These are phyloP conservation scores for Alloplasta piceator DNA, from an alignment of 2,888 invertebrate genomes.

Conservation along the genomic window DNA sequence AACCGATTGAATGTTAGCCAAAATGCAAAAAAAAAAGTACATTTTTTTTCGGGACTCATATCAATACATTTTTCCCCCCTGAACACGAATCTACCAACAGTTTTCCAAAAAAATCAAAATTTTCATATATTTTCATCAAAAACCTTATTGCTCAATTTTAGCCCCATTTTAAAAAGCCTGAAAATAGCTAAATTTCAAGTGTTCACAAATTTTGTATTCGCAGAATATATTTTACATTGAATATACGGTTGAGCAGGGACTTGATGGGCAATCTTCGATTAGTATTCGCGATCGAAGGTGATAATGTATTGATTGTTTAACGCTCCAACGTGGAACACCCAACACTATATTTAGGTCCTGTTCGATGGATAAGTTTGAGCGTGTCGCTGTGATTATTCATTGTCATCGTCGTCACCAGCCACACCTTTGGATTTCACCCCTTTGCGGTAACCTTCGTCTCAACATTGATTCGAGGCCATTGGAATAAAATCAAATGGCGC, in stretches of 20 bases:
- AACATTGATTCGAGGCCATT: constrained; percentile 72
- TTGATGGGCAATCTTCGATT: constrained; percentile 82
- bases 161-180: too few species aligned
- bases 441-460: constrained; percentile 23
- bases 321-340: constrained; percentile 71
- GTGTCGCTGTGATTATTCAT: constrained; percentile 68
- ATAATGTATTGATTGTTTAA: constrained; percentile 74
- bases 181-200: too few species aligned
- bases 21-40: too few species aligned
- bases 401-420: constrained; percentile 54
- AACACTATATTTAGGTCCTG: neutral
- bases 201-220: too few species aligned
- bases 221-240: too few species aligned
- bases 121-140: too few species aligned
- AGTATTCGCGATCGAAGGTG: constrained; percentile 69
- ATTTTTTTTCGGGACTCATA: too few species aligned
- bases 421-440: constrained; percentile 76
- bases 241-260: constrained; percentile 32
- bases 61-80: too few species aligned
- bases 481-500: constrained; percentile 79
- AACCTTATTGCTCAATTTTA: too few species aligned
- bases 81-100: too few species aligned
- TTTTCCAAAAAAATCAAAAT: too few species aligned
- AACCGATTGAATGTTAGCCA: too few species aligned
- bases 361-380: constrained; percentile 45